A percentile compares a stretch with the other conserved stretches of the same genome.
These are phyloP conservation scores for Nephila pilipes DNA, from an alignment of 1,140 invertebrate species.

Conservation along the genomic window DNA sequence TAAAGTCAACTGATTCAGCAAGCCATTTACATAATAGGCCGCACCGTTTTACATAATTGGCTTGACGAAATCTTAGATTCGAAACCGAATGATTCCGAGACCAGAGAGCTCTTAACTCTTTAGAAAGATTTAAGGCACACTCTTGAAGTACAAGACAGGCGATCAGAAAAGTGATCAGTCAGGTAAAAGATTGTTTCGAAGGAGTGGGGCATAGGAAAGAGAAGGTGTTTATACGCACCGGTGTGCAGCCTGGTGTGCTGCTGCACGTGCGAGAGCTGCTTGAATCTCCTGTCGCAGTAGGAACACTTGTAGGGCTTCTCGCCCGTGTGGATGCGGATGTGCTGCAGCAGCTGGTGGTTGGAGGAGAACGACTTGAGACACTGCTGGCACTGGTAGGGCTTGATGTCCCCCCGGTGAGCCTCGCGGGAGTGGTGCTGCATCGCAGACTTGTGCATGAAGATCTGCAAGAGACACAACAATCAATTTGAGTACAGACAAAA, in stretches of 20 bases:
- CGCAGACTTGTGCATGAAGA: constrained; percentile 97
- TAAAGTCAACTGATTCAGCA: too few species aligned
- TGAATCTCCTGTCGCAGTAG: constrained; percentile 96
- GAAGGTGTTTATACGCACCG: constrained; percentile 85
- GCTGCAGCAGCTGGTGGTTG: constrained; percentile 98
- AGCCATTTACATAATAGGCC: too few species aligned
- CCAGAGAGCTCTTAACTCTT: too few species aligned
- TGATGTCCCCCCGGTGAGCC: constrained; percentile 84
- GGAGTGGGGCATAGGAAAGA: background rate
- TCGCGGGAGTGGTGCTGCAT: constrained; percentile 95
- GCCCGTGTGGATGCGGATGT: constrained; percentile 95
- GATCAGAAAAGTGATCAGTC: too few species aligned
- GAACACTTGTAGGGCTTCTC: constrained; percentile 98
- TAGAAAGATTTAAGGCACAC: too few species aligned
- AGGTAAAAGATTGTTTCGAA: too few species aligned
- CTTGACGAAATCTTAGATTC: too few species aligned
- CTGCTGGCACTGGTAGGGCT: constrained; percentile 97
- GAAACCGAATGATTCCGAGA: too few species aligned
- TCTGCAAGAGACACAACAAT: constrained; percentile 84
- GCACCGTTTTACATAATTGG: too few species aligned
- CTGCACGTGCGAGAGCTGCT: constrained; percentile 96
- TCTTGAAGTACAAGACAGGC: too few species aligned
- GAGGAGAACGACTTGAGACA: constrained; percentile 98
- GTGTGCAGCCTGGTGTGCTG: constrained; percentile 96
- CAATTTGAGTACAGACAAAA: background rate